These are phyloP conservation scores for Syrista parreyssii DNA, from an alignment of 2,888 invertebrate genomes.

Conservation along the genomic window DNA sequence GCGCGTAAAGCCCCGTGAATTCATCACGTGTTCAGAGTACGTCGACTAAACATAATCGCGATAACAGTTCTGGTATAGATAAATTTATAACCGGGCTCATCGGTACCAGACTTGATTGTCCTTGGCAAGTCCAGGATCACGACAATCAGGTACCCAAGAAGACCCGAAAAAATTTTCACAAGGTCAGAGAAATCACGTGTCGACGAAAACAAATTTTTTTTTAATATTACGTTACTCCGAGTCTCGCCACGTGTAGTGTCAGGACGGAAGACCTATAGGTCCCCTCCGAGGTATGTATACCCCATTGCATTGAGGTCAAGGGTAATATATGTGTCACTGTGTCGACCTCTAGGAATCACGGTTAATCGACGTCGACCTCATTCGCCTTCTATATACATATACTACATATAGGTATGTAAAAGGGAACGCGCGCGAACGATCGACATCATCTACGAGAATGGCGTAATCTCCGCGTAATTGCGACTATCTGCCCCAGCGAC, in stretches of 20 bases:
- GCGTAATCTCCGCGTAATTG: background rate
- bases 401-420: background rate
- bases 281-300: background rate
- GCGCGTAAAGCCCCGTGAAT: conserved; percentile 8
- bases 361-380: background rate
- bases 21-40: background rate
- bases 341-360: background rate
- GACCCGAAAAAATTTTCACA: background rate
- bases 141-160: background rate
- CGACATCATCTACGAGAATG: background rate
- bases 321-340: background rate
- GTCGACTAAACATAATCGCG: conserved; percentile 11
- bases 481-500: background rate
- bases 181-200: no score
- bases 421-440: background rate
- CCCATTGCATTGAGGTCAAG: background rate
- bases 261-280: background rate
- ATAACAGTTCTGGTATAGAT: background rate
- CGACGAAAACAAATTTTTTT: background rate
- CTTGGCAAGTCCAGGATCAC: background rate
- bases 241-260: background rate
- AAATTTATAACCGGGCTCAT: background rate
- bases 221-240: background rate
- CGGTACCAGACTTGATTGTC: background rate
- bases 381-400: background rate